phyloP scores from a whole-genome alignment of 2,888 invertebrate species.

The Cataglyphis altisquamis region DNA sequence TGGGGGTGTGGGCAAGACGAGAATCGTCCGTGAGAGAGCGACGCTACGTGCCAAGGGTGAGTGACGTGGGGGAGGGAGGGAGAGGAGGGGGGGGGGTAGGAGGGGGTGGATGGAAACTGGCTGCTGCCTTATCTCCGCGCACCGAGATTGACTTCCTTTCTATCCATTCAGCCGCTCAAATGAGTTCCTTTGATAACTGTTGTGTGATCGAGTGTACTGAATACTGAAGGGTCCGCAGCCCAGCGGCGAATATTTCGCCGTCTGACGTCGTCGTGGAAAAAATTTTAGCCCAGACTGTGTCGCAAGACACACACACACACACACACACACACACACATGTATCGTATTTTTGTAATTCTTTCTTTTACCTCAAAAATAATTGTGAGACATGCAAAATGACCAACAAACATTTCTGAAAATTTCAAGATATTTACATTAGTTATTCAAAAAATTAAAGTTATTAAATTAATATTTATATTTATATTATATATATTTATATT shows the following conservation, averaged over 20 bases:
- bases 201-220: constrained; percentile 86
- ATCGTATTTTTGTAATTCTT: constrained; percentile 54
- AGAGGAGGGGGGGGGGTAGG: constrained; percentile 62
- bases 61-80: constrained; percentile 64
- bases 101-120: constrained; percentile 73
- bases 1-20: neutral
- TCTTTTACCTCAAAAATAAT: neutral
- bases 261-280: constrained; percentile 68
- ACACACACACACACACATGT: neutral
- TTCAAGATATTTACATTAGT: neutral
- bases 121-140: constrained; percentile 84
- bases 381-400: too few relatives aligned
- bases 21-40: constrained; percentile 50
- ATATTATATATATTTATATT: neutral
- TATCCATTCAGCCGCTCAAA: constrained; percentile 85
- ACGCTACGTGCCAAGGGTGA: constrained; percentile 54
- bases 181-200: constrained; percentile 86
- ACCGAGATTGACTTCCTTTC: constrained; percentile 86
- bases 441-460: neutral
- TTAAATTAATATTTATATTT: neutral
- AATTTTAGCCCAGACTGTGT: constrained; percentile 61
- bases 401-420: neutral
- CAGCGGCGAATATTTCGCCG: constrained; percentile 72
- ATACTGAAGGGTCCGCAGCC: constrained; percentile 85
- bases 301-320: constrained; percentile 10